These are phyloP conservation scores for Clarias fuscus DNA, from an alignment of 2,797 vertebrate species.

Conservation along the genomic window DNA sequence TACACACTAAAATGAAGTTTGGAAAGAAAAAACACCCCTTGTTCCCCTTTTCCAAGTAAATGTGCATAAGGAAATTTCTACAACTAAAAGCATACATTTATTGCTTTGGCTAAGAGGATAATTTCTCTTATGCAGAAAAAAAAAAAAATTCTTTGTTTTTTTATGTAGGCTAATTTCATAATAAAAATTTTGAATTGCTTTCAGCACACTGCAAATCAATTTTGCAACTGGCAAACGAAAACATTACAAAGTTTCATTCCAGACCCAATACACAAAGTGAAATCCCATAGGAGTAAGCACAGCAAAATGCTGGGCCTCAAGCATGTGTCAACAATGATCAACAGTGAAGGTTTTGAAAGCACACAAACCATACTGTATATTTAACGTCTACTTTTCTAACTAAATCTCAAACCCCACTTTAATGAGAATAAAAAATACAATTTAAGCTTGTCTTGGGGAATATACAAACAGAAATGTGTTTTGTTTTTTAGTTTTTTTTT, in stretches of 20 bases:
- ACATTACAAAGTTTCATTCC: conserved; percentile 5
- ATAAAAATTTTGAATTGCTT: background rate
- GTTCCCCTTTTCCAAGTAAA: background rate
- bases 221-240: background rate
- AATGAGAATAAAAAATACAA: conserved; percentile 13
- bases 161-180: background rate
- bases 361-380: conserved; percentile 5
- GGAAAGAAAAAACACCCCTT: background rate
- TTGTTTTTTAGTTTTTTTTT: too few species aligned
- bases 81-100: background rate
- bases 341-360: background rate
- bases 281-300: background rate
- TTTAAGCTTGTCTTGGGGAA: conserved; percentile 20
- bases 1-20: background rate
- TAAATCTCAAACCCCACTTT: conserved; percentile 6
- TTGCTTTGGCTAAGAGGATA: background rate
- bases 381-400: background rate
- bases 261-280: conserved; percentile 6
- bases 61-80: background rate
- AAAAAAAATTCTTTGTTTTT: too few species aligned
- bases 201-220: background rate
- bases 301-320: background rate
- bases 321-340: conserved; percentile 1
- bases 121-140: background rate
- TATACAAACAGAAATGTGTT: conserved; percentile 10